Conservation (phyloP, 64 coral and sea anemone genomes). For the Stylophora pistillata region DNA sequence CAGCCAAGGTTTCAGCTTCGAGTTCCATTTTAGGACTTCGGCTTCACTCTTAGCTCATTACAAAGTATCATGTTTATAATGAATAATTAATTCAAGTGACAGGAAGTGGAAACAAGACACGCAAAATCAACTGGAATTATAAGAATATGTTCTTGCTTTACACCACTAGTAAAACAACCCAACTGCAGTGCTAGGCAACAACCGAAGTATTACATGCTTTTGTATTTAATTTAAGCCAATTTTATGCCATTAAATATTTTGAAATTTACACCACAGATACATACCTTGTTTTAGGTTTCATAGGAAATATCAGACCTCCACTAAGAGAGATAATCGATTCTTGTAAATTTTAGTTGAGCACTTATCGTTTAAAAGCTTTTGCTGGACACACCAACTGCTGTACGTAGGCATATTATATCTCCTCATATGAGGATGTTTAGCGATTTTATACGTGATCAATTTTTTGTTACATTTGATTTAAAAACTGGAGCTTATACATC, state of each 20-base stretch:
- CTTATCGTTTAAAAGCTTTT: neutral
- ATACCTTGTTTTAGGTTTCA: slow-evolving; percentile 27
- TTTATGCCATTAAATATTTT: neutral
- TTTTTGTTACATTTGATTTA: too few species aligned
- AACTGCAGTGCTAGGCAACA: slow-evolving; percentile 20
- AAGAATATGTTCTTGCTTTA: neutral
- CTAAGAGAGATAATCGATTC: neutral
- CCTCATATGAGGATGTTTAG: too few species aligned
- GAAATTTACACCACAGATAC: neutral
- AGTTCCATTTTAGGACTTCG: neutral
- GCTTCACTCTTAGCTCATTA: neutral
- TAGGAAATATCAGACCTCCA: neutral
- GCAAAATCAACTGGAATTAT: neutral
- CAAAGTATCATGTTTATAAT: slow-evolving; percentile 16
- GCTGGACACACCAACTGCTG: neutral
- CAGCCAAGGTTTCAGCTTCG: neutral
- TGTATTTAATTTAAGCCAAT: neutral
- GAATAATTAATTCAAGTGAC: neutral
- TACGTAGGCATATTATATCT: neutral
- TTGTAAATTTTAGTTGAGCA: neutral
- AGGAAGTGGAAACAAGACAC: neutral
- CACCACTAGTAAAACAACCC: neutral
- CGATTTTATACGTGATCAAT: too few species aligned
- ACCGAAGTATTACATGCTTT: neutral
- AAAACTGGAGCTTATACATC: neutral